Evolutionary conservation across 2,113 vertebrate species (phyloP), one percentile per base, ranked within the genome.

Genomic region (Prochilodus magdalenae): DNA sequence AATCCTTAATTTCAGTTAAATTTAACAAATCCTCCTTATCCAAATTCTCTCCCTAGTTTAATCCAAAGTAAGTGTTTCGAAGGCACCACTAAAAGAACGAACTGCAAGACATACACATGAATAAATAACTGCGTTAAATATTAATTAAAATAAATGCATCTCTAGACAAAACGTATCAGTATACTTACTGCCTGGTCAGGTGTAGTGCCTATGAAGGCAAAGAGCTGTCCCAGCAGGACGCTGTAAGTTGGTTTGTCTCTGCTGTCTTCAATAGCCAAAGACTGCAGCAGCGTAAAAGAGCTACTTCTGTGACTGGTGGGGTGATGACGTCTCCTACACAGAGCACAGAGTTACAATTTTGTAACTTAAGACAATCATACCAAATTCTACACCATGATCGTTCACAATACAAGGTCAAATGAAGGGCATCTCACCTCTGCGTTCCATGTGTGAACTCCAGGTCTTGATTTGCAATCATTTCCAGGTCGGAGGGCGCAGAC

Each of bases 401-500:
- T 18, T 2, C 16, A 18, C 13, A 51, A 16, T n/a, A n/a, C n/a
- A n/a, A n/a, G n/a, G n/a, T n/a, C n/a, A n/a, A n/a, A n/a, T n/a
- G n/a, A n/a, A n/a, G 7, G 57, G 24, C n/a, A 24, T 26, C 57
- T 60, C 10, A 98, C 98, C 97, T 97, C 89, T 97, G 96, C 27
- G 94, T 93, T 0, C 96, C 93, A 55, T 97, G 92, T 62, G 95
- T 95, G 88, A 99, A 99, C 90, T 99, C 98, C 51, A 98, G 82
- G 67, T 99, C 98, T 77, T 97, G 97, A 0, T 93, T 98, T 33
- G 96, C 97, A 4, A 99, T 99, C 98, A 99, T 99, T 89, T 99
- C 98, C 71, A 99, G 91, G 90, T 99, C 98, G 16, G 98, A 99
- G 0, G 98, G 98, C 1, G 98, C 98, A 0, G 98, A 99, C 97